A percentile compares a stretch with the other conserved stretches of the same genome.
Conservation (phyloP, 1,140 invertebrate genomes). For the Drosophila insularis region DNA sequence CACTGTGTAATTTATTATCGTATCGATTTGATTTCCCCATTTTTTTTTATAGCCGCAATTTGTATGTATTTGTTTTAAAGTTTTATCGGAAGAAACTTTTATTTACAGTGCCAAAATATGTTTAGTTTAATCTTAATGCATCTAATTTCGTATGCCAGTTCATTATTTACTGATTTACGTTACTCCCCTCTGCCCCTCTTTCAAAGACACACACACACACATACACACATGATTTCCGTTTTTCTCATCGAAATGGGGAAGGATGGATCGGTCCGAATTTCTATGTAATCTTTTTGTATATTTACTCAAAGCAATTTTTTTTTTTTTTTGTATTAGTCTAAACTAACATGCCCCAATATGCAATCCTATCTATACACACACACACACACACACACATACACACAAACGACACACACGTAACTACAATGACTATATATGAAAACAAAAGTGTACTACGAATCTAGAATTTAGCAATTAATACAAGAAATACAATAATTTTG, state of each 20-base stretch:
- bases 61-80: conserved; percentile 55
- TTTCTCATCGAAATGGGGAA: not conserved
- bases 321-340: conserved; percentile 44
- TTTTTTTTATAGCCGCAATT: conserved; percentile 62
- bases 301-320: conserved; percentile 67
- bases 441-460: conserved; percentile 50
- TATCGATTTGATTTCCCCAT: conserved; percentile 36
- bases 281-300: conserved; percentile 46
- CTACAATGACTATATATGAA: conserved; percentile 15
- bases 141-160: conserved; percentile 55
- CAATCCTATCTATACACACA: conserved; percentile 45
- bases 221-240: conserved; percentile 28
- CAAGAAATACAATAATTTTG: conserved; percentile 76
- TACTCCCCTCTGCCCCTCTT: too few species aligned
- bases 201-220: conserved; percentile 13
- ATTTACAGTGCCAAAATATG: conserved; percentile 80
- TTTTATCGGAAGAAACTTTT: conserved; percentile 65
- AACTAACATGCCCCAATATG: conserved; percentile 50
- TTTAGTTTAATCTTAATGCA: conserved; percentile 77
- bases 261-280: not conserved
- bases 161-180: conserved; percentile 29
- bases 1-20: conserved; percentile 65
- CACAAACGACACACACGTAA: conserved; percentile 24
- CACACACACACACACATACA: conserved; percentile 20
- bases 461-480: conserved; percentile 73